A percentile compares a stretch with the other conserved stretches of the same genome.
Conservation (phyloP, 2,797 vertebrate genomes). For the Galagoides demidoff region DNA sequence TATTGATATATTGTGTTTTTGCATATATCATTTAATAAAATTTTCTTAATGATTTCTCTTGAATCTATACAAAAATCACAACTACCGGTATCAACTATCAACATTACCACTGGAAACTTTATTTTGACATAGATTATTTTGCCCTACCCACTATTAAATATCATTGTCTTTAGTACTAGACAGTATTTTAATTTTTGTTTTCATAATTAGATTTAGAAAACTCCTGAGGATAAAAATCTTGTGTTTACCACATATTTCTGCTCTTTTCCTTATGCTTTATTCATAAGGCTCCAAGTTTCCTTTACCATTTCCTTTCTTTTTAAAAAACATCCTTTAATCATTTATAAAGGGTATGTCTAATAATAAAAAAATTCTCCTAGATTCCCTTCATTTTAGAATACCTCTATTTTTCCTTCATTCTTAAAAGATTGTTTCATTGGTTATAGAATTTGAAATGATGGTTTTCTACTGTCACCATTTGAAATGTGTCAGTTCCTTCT, state of each 20-base stretch:
- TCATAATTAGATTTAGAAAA: constrained; percentile 9
- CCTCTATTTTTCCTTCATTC: neutral
- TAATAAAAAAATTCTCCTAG: neutral
- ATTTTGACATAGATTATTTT: neutral
- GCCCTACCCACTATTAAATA: neutral
- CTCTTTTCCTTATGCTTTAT: neutral
- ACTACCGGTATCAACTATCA: neutral
- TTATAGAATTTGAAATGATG: neutral
- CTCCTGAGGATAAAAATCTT: neutral
- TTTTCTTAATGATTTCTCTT: neutral
- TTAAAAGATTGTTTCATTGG: neutral
- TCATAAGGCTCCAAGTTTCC: neutral
- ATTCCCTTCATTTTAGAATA: neutral
- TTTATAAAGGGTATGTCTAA: neutral
- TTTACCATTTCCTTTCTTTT: neutral
- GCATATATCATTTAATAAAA: neutral
- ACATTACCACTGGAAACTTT: neutral
- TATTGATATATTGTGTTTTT: neutral
- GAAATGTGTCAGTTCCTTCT: neutral
- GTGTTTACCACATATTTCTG: neutral
- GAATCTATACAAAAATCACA: neutral
- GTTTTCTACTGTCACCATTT: neutral
- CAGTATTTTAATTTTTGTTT: neutral
- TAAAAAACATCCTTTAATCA: neutral
- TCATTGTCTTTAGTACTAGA: neutral